Evolutionary conservation across 2,113 vertebrate genomes (phyloP).

Genomic region (Casuarius casuarius): DNA sequence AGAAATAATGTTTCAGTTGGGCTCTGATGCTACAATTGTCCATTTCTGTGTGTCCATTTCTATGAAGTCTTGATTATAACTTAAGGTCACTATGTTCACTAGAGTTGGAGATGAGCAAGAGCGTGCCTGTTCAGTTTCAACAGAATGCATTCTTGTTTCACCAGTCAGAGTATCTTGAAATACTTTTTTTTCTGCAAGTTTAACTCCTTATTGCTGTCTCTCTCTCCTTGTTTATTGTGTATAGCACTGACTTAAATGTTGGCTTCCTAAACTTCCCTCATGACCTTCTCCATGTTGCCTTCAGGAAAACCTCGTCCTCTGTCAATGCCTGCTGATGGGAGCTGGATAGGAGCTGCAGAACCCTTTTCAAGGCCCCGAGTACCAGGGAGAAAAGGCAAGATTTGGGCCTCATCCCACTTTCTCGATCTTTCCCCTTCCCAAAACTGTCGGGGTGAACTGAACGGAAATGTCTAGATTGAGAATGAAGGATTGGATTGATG

Average conservation of each 20-base stretch:
- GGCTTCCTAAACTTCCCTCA: background rate
- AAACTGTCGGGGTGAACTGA: background rate
- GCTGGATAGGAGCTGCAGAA: conserved; percentile 82
- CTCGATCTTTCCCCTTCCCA: background rate
- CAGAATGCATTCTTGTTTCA: background rate
- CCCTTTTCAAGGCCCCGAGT: conserved; percentile 79
- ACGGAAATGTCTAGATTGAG: background rate
- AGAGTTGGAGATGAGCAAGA: background rate
- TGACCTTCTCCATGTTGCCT: background rate
- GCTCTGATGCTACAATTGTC: background rate
- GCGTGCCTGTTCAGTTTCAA: background rate
- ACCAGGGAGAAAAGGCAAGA: conserved; percentile 86
- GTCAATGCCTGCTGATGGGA: conserved; percentile 92
- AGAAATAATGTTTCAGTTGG: no score
- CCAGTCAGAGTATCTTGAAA: background rate
- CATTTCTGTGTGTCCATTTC: background rate
- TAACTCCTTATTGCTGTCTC: background rate
- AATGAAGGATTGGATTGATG: background rate
- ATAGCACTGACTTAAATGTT: background rate
- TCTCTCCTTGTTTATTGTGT: background rate
- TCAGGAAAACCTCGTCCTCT: conserved; percentile 92
- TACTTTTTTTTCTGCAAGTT: background rate
- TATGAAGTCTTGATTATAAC: background rate
- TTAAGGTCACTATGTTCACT: background rate
- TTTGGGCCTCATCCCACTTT: background rate